Evolutionary conservation across 2,888 invertebrate genomes (phyloP).

Genomic region (Cosmia trapezina): DNA sequence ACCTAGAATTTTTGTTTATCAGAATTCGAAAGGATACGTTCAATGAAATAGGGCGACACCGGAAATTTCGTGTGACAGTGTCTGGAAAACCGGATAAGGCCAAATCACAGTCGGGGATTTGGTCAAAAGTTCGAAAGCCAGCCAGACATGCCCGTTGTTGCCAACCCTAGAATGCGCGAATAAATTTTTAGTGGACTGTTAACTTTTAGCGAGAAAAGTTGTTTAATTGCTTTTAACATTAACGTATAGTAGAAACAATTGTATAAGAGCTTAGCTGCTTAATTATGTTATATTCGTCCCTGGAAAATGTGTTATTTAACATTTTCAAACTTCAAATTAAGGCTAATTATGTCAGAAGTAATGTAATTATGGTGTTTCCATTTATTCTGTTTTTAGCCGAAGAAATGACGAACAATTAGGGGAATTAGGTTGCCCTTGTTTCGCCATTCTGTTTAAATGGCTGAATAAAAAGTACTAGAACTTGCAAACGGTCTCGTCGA

Average conservation of each 20-base stretch:
- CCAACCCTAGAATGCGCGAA: conserved; percentile 35
- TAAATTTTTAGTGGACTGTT: conserved; percentile 46
- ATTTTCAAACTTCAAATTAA: conserved; percentile 57
- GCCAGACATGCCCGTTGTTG: background rate
- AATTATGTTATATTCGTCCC: conserved; percentile 40
- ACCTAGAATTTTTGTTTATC: conserved; percentile 6
- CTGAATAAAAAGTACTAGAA: conserved; percentile 27
- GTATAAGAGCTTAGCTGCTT: conserved; percentile 36
- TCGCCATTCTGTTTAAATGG: conserved; percentile 20
- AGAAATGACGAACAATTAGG: conserved; percentile 52
- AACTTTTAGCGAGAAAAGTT: conserved; percentile 57
- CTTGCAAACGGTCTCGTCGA: conserved; percentile 6
- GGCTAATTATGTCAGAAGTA: conserved; percentile 54
- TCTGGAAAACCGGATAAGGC: conserved; percentile 53
- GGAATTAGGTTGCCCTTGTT: conserved; percentile 45
- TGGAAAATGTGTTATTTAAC: conserved; percentile 39
- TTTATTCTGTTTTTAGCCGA: conserved; percentile 54
- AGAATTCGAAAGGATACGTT: conserved; percentile 32
- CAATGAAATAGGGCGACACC: conserved; percentile 31
- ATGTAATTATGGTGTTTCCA: conserved; percentile 55
- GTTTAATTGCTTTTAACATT: conserved; percentile 57
- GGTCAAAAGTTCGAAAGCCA: conserved; percentile 34
- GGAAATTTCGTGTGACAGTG: conserved; percentile 56
- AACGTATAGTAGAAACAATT: conserved; percentile 47
- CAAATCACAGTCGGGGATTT: conserved; percentile 32